Evolutionary conservation across 2,888 invertebrate species (phyloP).

Genomic region (Drosophila maculinotata): DNA sequence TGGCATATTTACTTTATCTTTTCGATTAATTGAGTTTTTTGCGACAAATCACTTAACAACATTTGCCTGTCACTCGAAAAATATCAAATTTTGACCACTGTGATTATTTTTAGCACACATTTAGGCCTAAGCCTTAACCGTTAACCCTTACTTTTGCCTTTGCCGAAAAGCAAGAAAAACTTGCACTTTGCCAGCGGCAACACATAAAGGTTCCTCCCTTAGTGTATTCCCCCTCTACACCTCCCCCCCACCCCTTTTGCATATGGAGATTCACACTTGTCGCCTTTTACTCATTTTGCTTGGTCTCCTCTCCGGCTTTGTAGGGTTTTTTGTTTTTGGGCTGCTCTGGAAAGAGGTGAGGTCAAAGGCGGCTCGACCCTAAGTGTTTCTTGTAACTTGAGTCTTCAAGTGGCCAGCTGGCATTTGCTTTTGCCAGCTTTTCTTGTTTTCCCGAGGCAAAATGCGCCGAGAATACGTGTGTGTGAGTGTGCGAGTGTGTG

Average conservation of each 20-base stretch:
- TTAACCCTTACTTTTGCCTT: conserved; percentile 47
- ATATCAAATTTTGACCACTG: conserved; percentile 11
- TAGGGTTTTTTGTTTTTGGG: conserved; percentile 16
- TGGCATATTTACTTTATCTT: not conserved
- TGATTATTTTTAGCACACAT: conserved; percentile 14
- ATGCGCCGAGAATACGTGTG: conserved; percentile 12
- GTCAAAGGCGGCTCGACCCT: conserved; percentile 52
- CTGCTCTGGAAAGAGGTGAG: conserved; percentile 23
- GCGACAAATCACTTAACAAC: not conserved
- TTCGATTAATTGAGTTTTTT: not conserved
- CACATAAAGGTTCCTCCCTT: conserved; percentile 49
- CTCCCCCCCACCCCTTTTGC: conserved; percentile 1
- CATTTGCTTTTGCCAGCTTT: conserved; percentile 71
- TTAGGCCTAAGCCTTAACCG: conserved; percentile 42
- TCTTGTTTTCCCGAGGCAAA: conserved; percentile 42
- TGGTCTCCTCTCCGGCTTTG: conserved; percentile 27
- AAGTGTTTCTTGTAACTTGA: conserved; percentile 82
- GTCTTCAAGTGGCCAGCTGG: conserved; percentile 78
- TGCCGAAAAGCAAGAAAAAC: conserved; percentile 39
- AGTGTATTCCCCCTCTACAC: conserved; percentile 5
- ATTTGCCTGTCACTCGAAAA: not conserved
- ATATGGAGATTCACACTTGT: conserved; percentile 60
- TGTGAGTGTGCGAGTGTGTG: conserved; percentile 12
- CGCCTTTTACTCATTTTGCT: conserved; percentile 67
- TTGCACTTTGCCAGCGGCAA: conserved; percentile 58